Base-by-base conservation (phyloP, 2,113 vertebrate species). In the Pelvicachromis taeniatus region DNA sequence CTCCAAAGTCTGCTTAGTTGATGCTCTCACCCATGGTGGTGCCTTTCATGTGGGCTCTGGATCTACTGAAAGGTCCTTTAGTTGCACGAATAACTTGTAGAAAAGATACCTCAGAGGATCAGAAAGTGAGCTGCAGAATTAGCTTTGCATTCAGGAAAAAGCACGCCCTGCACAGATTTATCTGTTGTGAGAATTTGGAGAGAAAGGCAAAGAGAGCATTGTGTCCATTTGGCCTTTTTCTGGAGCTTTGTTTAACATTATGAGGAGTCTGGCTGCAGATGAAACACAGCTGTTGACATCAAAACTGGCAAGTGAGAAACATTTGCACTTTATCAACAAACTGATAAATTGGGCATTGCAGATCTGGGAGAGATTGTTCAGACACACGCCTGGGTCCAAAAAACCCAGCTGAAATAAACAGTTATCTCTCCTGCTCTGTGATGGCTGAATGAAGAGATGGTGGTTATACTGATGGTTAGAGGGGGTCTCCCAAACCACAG, bases 271-370 rank as follows among this genome's bases (percentile, higher is more conserved):
- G 77, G 83, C 91, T 82, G 70, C 87, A 92, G 87, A 92, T 91
- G 80, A 94, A 88, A 83, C 84, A 87, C 91, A 93, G 90, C 89
- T 92, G 93, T 83, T 86, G 86, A 91, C 85, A 87, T 91, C 75
- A 84, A 85, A 93, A 85, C 81, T 81, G 86, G 63, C 83, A 88
- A 89, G 88, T 89, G 90, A 89, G 84, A 91, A 91, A 88, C 92
- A 82, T 85, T 91, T 88, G 80, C 80, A 83, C 87, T 91, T 93
- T 92, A 94, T 94, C 92, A 80, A 83, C 79, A 81, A 87, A 85
- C 85, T 89, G 92, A 94, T 89, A 92, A 96, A 94, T 94, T 93
- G 90, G 88, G 91, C 93, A 87, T 93, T 75, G 63, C 90, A 42
- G 84, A 86, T 90, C 93, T 88, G 78, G 86, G 80, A 89, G 86